phyloP scores from a whole-genome alignment of 2,888 invertebrate genomes.

The Beris chalybata region DNA sequence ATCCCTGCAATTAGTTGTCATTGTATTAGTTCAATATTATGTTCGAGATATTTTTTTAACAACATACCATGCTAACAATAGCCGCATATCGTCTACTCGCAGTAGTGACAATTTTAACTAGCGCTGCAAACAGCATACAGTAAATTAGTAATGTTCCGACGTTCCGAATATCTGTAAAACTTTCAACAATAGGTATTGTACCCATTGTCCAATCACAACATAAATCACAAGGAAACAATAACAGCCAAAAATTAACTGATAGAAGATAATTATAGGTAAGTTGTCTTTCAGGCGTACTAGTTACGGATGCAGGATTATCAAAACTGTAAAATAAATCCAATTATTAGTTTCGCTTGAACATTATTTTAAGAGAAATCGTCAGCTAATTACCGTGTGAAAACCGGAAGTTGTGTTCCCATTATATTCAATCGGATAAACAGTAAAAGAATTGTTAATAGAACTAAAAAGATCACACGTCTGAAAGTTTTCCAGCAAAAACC shows the following conservation, averaged over 20 bases:
- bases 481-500: slow-evolving; percentile 18
- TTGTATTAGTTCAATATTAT: slow-evolving; percentile 7
- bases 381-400: slow-evolving; percentile 75
- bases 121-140: slow-evolving; percentile 62
- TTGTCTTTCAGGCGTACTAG: slow-evolving; percentile 79
- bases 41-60: neutral
- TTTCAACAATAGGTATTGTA: slow-evolving; percentile 74
- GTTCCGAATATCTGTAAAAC: slow-evolving; percentile 79
- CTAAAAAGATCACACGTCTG: slow-evolving; percentile 66
- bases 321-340: slow-evolving; percentile 63
- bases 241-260: slow-evolving; percentile 86
- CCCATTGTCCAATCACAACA: slow-evolving; percentile 99
- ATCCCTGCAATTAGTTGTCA: slow-evolving; percentile 61
- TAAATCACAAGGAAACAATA: slow-evolving; percentile 84
- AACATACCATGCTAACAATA: slow-evolving; percentile 68
- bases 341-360: neutral
- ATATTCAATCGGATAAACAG: slow-evolving; percentile 84
- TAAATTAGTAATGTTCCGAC: slow-evolving; percentile 74
- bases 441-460: slow-evolving; percentile 76
- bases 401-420: slow-evolving; percentile 95
- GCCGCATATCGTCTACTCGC: slow-evolving; percentile 66
- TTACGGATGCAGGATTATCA: slow-evolving; percentile 95
- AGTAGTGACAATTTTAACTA: slow-evolving; percentile 60
- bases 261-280: slow-evolving; percentile 92
- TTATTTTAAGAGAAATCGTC: neutral